Conservation (phyloP, 2,113 vertebrate genomes). For the Carettochelys insculpta region DNA sequence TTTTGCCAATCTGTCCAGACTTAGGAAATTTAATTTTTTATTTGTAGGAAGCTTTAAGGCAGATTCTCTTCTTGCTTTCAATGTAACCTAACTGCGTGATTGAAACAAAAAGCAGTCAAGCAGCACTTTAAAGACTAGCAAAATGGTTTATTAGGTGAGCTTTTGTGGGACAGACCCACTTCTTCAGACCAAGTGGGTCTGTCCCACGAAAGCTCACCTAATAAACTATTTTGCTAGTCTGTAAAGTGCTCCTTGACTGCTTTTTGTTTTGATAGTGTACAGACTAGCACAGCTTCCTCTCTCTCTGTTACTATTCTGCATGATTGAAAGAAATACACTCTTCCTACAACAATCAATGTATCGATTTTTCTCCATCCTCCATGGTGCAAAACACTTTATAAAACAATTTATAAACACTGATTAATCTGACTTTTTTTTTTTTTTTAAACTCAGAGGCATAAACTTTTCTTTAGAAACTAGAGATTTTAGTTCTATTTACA, state of each 20-base stretch:
- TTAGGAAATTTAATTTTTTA: neutral
- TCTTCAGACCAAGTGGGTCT: too few relatives aligned
- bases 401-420: constrained; percentile 1
- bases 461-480: constrained; percentile 7
- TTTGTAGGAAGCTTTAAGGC: neutral
- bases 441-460: neutral
- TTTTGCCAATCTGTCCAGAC: neutral
- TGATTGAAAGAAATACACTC: constrained; percentile 2
- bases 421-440: constrained; percentile 25
- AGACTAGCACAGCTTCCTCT: too few relatives aligned
- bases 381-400: neutral
- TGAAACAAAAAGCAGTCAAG: too few relatives aligned
- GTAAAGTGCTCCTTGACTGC: too few relatives aligned
- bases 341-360: neutral
- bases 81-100: neutral
- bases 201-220: too few relatives aligned
- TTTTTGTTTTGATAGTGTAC: too few relatives aligned
- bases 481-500: neutral
- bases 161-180: too few relatives aligned
- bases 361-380: neutral
- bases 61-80: neutral
- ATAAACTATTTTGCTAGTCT: too few relatives aligned
- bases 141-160: too few relatives aligned
- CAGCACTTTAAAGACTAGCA: too few relatives aligned
- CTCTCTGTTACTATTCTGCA: too few relatives aligned